Evolutionary conservation across 2,888 invertebrate species (phyloP), one percentile per base, ranked within the genome.

Genomic region (Acleris cristana): DNA sequence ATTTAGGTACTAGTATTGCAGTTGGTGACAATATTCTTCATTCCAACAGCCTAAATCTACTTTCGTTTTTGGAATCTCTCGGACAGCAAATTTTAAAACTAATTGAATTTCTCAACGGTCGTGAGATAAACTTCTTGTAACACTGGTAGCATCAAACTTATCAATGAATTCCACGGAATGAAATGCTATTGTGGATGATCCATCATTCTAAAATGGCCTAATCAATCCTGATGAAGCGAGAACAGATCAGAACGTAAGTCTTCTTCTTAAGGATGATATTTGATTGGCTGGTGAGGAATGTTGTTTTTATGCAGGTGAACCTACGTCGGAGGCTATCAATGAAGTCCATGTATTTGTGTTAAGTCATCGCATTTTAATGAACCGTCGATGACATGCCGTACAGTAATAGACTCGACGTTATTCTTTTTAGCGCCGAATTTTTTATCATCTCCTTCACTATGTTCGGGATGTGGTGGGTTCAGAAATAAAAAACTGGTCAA

Each of bases 291-390:
- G 52, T 59, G 70, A 59, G 71, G 68, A 73, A 76, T 78, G 72
- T 71, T 73, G 85, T 89, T 91, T 90, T 91, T 90, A 82, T 87
- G 79, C 71, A 79, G 76, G 71, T 80, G 76, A 86, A 88, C 86
- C 88, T 88, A 90, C 89, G 90, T 90, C 87, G 81, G 87, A 85
- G 89, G 87, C 90, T 90, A 91, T 92, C 92, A 92, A 92, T 92
- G 92, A 92, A 92, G 91, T 90, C 89, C 89, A 87, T 87, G 80
- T 88, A 85, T 90, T 92, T 90, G 83, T 92, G 92, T 90, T 85
- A 85, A 92, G 92, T 92, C 92, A 92, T 92, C 90, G 90, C 79
- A 87, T 92, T 92, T 92, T 92, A 92, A 92, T 92, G 92, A 92
- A 92, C 87, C 88, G 83, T 86, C 90, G 92, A 92, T 92, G 92